phyloP scores from a whole-genome alignment of 2,888 invertebrate species.

The Lucinisca nassula region DNA sequence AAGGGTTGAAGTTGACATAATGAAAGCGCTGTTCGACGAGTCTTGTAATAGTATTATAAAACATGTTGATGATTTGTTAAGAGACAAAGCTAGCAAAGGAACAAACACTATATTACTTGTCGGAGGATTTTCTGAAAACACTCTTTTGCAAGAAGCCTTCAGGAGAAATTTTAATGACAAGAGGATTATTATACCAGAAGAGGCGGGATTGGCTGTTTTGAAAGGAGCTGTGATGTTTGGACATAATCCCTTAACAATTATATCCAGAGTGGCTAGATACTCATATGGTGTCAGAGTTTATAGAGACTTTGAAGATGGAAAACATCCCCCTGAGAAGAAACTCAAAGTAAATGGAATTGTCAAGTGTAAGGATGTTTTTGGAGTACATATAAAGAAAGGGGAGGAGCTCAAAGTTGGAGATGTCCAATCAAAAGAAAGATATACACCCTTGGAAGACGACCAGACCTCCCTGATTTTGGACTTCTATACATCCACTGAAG shows the following conservation, averaged over 20 bases:
- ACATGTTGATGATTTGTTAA: conserved; percentile 61
- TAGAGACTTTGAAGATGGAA: conserved; percentile 56
- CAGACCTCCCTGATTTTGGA: conserved; percentile 66
- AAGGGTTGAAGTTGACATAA: conserved; percentile 57
- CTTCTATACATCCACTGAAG: conserved; percentile 64
- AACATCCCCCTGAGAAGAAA: conserved; percentile 61
- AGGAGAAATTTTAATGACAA: conserved; percentile 51
- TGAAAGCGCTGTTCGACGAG: conserved; percentile 59
- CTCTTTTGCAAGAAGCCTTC: conserved; percentile 67
- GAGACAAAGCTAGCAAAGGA: conserved; percentile 50
- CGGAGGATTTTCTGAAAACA: conserved; percentile 74
- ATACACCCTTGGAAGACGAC: conserved; percentile 58
- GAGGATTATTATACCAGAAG: conserved; percentile 70
- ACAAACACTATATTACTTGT: conserved; percentile 68
- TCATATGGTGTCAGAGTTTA: conserved; percentile 69
- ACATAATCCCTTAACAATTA: conserved; percentile 65
- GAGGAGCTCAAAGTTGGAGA: conserved; percentile 63
- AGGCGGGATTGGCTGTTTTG: conserved; percentile 73
- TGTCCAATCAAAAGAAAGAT: conserved; percentile 58
- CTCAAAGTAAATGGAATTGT: conserved; percentile 43
- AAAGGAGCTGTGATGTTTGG: conserved; percentile 76
- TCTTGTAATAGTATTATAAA: conserved; percentile 56
- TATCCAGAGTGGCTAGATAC: conserved; percentile 66
- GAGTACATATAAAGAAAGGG: conserved; percentile 67
- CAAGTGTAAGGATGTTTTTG: conserved; percentile 71